A percentile compares a stretch with the other conserved stretches of the same genome.
Conservation (phyloP, 2,888 invertebrate species). For the Mantis religiosa region DNA sequence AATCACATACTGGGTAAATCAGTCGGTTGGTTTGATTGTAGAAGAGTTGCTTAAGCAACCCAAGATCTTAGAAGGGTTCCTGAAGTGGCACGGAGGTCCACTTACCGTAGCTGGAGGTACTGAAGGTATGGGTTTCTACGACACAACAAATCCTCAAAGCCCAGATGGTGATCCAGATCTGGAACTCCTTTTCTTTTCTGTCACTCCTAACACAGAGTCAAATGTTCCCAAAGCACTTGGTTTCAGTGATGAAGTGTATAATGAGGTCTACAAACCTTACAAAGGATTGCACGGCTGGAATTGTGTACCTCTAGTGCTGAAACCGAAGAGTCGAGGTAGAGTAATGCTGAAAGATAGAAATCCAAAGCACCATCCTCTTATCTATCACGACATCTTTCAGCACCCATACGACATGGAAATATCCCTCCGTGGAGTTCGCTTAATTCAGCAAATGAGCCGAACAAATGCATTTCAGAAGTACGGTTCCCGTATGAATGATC, state of each 20-base stretch:
- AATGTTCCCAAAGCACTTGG: slow-evolving; percentile 38
- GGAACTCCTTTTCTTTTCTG: background rate
- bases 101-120: slow-evolving; percentile 75
- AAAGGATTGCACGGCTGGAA: slow-evolving; percentile 43
- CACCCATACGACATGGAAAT: slow-evolving; percentile 43
- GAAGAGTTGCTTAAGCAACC: background rate
- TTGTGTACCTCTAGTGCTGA: slow-evolving; percentile 59
- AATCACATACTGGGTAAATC: slow-evolving; percentile 67
- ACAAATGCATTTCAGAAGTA: slow-evolving; percentile 76
- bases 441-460: slow-evolving; percentile 56
- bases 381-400: slow-evolving; percentile 89
- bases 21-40: slow-evolving; percentile 45
- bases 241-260: slow-evolving; percentile 42
- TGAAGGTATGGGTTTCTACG: slow-evolving; percentile 70
- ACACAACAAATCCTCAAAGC: slow-evolving; percentile 56
- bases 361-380: slow-evolving; percentile 76
- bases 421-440: slow-evolving; percentile 34
- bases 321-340: slow-evolving; percentile 78
- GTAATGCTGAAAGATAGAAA: slow-evolving; percentile 76
- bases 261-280: slow-evolving; percentile 45
- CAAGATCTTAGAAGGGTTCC: slow-evolving; percentile 50
- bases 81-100: slow-evolving; percentile 61
- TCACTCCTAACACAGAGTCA: background rate
- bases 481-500: slow-evolving; percentile 71
- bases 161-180: background rate